Base-by-base conservation (phyloP, 2,113 vertebrate species). In the Mobula hypostoma region DNA sequence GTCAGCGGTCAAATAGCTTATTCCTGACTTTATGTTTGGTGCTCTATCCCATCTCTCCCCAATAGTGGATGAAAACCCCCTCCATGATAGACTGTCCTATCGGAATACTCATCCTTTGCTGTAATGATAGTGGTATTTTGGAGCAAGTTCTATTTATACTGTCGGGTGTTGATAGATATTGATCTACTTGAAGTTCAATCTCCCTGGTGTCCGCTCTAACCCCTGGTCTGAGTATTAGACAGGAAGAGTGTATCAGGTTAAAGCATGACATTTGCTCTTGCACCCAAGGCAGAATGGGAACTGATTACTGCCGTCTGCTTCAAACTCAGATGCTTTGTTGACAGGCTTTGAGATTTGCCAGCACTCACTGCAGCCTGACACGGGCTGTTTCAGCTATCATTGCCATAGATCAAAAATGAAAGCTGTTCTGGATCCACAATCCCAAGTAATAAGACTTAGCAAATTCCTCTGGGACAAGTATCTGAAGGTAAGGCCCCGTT, bases 151-250 rank as follows among this genome's bases (percentile, higher is more conserved):
- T 48, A 32, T 74, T 92, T 92, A 74, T 36, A 27, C 21, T 48
- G 91, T 6, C 48, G 24, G 12, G 32, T 27, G 21, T 12, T 21
- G 68, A 93, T 74, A 29, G 21, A 74, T 76, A 74, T 74, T 93
- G 91, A 93, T 93, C 70, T 32, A 27, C 21, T 24, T 70, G 14
- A 74, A 74, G 7, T 76, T 93, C 56, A 93, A 74, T 56, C 91
- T 93, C 83, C 83, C 91, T 93, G 90, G 90, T 74, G 68, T 92
- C n/a, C 40, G 32, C 70, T 27, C 68, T 93, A 74, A 93, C 70
- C 70, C 74, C 36, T 74, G 70, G 91, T 36, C 36, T 74, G 36
- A 74, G 66, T 17, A 56, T 36, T 15, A 2, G 40, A 24, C 91
- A 93, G 70, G 70, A 70, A 56, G 70, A 66, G 36, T 56, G 68